Percentiles rank a stretch among this genome's conserved stretches.
Evolutionary conservation across 2,888 invertebrate genomes (phyloP).

Genomic region (Mesodorylaimus sp.): DNA sequence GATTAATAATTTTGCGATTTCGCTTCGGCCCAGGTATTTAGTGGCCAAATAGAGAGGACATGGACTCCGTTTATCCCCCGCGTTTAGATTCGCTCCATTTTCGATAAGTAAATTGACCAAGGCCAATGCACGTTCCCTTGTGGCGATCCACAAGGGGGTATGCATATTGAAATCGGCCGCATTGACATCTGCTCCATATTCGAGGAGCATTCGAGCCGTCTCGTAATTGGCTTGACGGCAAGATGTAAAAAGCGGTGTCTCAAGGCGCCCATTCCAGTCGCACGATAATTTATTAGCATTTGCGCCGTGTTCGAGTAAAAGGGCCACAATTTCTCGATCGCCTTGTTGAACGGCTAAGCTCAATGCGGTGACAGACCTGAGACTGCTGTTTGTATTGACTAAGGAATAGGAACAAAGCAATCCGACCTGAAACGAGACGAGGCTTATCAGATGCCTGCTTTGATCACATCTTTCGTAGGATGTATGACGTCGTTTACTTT

Average conservation of each 20-base stretch:
- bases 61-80: slow-evolving; percentile 13
- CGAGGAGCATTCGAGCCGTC: slow-evolving; percentile 26
- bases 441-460: not conserved
- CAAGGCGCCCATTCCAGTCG: slow-evolving; percentile 28
- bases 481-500: slow-evolving; percentile 6
- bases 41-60: slow-evolving; percentile 19
- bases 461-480: not conserved
- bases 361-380: slow-evolving; percentile 30
- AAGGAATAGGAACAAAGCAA: slow-evolving; percentile 15
- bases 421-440: not conserved
- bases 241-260: slow-evolving; percentile 32
- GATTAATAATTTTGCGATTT: slow-evolving; percentile 13
- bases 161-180: slow-evolving; percentile 27
- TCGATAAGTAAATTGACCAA: slow-evolving; percentile 14
- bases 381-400: slow-evolving; percentile 22
- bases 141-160: slow-evolving; percentile 23
- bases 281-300: slow-evolving; percentile 30
- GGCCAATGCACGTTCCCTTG: slow-evolving; percentile 12
- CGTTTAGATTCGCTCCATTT: slow-evolving; percentile 13
- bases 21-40: slow-evolving; percentile 14
- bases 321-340: slow-evolving; percentile 21
- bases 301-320: slow-evolving; percentile 28
- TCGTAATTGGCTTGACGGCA: slow-evolving; percentile 30
- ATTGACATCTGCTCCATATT: slow-evolving; percentile 28
- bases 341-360: slow-evolving; percentile 30